Base-by-base conservation (phyloP, 2,888 invertebrate genomes). In the Drosophila leonis region DNA sequence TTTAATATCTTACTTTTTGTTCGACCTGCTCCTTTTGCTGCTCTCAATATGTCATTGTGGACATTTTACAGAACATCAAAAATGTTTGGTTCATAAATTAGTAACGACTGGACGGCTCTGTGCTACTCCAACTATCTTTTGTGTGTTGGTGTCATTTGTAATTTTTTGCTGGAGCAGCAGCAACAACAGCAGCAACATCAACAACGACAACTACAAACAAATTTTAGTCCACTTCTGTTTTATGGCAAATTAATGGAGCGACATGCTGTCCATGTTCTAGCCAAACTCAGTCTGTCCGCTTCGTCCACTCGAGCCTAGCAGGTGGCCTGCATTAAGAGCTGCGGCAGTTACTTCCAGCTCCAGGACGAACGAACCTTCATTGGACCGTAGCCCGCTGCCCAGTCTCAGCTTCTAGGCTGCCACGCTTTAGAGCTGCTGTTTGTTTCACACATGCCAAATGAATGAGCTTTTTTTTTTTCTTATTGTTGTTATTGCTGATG, bases 181-280 rank as follows among this genome's bases (percentile, higher is more conserved):
- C 68, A 77, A 57, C 63, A 67, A 48, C 60, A 66, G 56, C 69
- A 82, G 62, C 66, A 80, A 77, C 37, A 57, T 48, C 31, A 78
- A 64, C 65, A 72, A 61, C 49, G 65, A 68, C 63, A 84, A 72
- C 76, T 72, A 84, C 85, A 87, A 90, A 88, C 90, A 90, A 88
- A 90, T 91, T 90, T 85, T 79, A 83, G 91, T 83, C 81, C 91
- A 91, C 85, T 91, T 84, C 84, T 85, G 90, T 89, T 91, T 92
- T 90, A 92, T 88, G 91, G 83, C 88, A 89, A 88, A 91, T 91
- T 90, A 91, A 91, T 92, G 91, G 89, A 78, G 76, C 82, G 77
- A 89, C 85, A 90, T 90, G 87, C 74, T 82, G 78, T 66, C 80
- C 90, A 76, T 83, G 79, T 83, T 78, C 78, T 70, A 67, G 65